Evolutionary conservation across 2,113 vertebrate genomes (phyloP).

Genomic region (Zapornia atra): DNA sequence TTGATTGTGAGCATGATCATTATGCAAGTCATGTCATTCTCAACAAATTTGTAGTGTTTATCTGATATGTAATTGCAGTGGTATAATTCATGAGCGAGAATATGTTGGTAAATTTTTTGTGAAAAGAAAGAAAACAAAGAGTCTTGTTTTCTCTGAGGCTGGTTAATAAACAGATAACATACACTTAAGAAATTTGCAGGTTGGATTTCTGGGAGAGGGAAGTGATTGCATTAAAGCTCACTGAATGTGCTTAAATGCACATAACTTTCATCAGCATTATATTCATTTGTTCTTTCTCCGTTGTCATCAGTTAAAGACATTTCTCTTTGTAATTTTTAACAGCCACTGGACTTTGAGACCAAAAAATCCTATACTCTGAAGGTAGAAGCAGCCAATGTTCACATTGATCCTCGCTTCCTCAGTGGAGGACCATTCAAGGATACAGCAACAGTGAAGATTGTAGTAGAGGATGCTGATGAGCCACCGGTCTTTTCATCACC

Average conservation of each 20-base stretch:
- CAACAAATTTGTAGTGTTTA: constrained; percentile 65
- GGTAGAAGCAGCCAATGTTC: constrained; percentile 91
- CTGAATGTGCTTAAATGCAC: constrained; percentile 43
- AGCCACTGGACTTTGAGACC: constrained; percentile 94
- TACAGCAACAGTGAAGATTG: constrained; percentile 89
- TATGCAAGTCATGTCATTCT: constrained; percentile 27
- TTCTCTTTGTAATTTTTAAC: constrained; percentile 77
- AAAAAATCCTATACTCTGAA: constrained; percentile 92
- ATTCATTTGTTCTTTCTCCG: constrained; percentile 69
- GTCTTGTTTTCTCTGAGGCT: constrained; percentile 48
- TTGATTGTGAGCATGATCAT: constrained; percentile 59
- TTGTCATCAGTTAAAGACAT: constrained; percentile 74
- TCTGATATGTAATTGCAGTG: constrained; percentile 67
- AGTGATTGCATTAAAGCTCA: constrained; percentile 66
- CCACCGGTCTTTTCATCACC: constrained; percentile 91
- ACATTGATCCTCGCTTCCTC: constrained; percentile 84
- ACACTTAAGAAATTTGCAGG: constrained; percentile 58
- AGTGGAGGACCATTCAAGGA: constrained; percentile 91
- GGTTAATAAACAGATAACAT: constrained; percentile 66
- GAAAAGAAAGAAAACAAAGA: constrained; percentile 61
- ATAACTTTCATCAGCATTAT: constrained; percentile 68
- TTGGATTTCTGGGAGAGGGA: constrained; percentile 26
- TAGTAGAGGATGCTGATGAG: constrained; percentile 92
- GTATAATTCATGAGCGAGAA: constrained; percentile 56
- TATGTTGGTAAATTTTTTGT: constrained; percentile 55